Evolutionary conservation across 2,888 invertebrate species (phyloP), one percentile per base, ranked within the genome.

Genomic region (Campoplex capitator): DNA sequence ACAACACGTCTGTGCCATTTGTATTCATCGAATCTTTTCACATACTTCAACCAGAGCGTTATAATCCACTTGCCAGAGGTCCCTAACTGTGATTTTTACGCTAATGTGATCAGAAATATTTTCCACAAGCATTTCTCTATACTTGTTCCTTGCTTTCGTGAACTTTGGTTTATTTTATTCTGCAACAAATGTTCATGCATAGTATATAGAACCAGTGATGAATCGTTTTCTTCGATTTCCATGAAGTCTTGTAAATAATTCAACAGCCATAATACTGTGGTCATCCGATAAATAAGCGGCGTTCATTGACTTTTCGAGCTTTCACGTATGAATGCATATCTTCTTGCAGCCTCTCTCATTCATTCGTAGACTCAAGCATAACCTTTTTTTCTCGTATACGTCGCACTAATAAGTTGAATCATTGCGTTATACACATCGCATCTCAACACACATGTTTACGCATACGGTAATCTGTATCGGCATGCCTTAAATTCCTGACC

Each of bases 231-330:
- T 16, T 38, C 38, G 23, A 62, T 16, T 8, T 70, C 89, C 83
- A 87, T 45, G 68, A 86, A 87, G 88, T 84, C 67, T 83, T 85
- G 87, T 90, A 85, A 90, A 90, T 89, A 89, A 90, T 87, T 67
- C 81, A 76, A 79, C 82, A 71, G 89, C 86, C 88, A 88, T 89
- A 81, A 81, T 65, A 74, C 23, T 23, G 89, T 89, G 89, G 89
- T 89, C 89, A 81, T 89, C 91, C 90, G 91, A 91, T 91, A 92
- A 90, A 91, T 90, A 88, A 88, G 35, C 51, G 45, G 51, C 68
- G 91, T 88, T 90, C 88, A 86, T 81, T 86, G 80, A 73, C 62
- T 86, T 76, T 76, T 54, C 68, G 70, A 68, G 82, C 62, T 87
- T 75, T 85, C 87, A 78, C 51, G 82, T 71, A 83, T 75, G 54